Base-by-base conservation (phyloP, 37 sponge, comb jelly and placozoan genomes). In the Haliclona indistincta region DNA sequence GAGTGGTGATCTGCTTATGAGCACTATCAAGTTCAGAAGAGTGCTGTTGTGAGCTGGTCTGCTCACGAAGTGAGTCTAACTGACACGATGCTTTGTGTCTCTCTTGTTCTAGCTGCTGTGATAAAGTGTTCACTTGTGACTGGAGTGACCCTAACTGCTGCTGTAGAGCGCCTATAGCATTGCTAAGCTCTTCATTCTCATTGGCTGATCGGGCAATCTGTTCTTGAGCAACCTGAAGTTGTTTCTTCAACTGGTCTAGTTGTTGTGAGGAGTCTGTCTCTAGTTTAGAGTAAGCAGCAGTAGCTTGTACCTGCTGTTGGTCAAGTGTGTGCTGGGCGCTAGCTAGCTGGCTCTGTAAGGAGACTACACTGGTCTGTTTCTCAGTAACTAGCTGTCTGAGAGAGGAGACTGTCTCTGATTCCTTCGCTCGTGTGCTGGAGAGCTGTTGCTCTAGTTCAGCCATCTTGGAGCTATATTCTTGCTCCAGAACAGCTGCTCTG, bases 101-200 rank as follows among this genome's bases (percentile, higher is more conserved):
- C 52, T 56, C 61, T 38, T 37, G 39, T 4, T 56, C 39, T 6
- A 58, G 60, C 28, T 58, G 26, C n/a, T 30, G 2, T 4, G 56
- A 29, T 32, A 37, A n/a, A 42, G 56, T 63, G 17, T 36, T 52
- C 23, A 74, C 20, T 2, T 15, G 10, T n/a, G 4, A 8, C 63
- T 74, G 38, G 4, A 38, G 42, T 2, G 36, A 38, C 7, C 20
- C 37, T 25, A 60, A 19, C 29, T 36, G 40, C 10, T 19, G n/a
- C n/a, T n/a, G n/a, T n/a, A n/a, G n/a, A n/a, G n/a, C n/a, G n/a
- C n/a, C n/a, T n/a, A n/a, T 41, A 2, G 2, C 7, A 23, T 63
- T 53, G 35, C 6, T 66, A 5, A 32, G 13, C 15, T 66, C 40
- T 38, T 79, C 79, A 34, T 51, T 70, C 29, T 79, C 58, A 42